These are phyloP conservation scores for Drosophila imparisetae DNA, from an alignment of 2,888 invertebrate species.

Conservation along the genomic window DNA sequence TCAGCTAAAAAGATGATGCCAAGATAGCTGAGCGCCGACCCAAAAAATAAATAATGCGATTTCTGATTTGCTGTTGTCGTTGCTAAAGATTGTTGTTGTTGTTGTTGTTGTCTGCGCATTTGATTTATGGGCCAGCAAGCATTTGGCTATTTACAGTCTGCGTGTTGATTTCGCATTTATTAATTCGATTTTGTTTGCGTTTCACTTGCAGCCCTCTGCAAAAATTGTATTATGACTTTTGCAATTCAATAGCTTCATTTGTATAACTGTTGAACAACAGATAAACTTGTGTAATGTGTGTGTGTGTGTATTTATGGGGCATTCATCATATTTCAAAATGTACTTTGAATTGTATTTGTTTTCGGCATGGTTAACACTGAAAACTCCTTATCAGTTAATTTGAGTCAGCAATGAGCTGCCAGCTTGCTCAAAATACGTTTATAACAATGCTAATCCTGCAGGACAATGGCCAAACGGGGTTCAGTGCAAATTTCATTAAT, in stretches of 20 bases:
- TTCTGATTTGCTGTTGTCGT: conserved; percentile 26
- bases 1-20: conserved; percentile 37
- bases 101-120: conserved; percentile 12
- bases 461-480: conserved; percentile 46
- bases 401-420: conserved; percentile 7
- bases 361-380: not conserved
- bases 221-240: conserved; percentile 26
- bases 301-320: not conserved
- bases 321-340: conserved; percentile 2
- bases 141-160: conserved; percentile 47
- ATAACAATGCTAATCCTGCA: conserved; percentile 65
- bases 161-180: not conserved
- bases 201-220: conserved; percentile 21
- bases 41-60: conserved; percentile 52
- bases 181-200: conserved; percentile 32
- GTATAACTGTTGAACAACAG: not conserved
- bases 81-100: not conserved
- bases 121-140: conserved; percentile 52
- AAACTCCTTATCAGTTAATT: conserved; percentile 48
- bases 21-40: conserved; percentile 10
- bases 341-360: not conserved
- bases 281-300: not conserved
- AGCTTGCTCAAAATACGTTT: conserved; percentile 61
- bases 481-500: conserved; percentile 71
- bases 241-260: conserved; percentile 43